Conservation (phyloP, 2,888 invertebrate genomes). For the Cremastobaeus sp. region DNA sequence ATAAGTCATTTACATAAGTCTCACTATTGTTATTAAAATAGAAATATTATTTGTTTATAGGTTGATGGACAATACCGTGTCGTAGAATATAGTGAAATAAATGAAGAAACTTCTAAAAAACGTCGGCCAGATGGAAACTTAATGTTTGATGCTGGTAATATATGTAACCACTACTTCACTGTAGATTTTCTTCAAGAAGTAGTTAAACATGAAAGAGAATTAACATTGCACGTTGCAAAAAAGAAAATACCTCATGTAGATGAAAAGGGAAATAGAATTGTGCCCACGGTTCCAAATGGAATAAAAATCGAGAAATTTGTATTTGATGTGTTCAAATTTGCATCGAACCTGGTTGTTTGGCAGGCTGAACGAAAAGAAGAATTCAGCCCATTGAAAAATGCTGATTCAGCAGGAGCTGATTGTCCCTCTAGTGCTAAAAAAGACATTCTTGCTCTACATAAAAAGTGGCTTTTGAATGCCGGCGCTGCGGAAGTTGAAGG, state of each 20-base stretch:
- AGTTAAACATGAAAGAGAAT: constrained; percentile 83
- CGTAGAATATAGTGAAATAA: constrained; percentile 98
- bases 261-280: constrained; percentile 83
- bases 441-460: constrained; percentile 88
- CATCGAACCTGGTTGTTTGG: constrained; percentile 94
- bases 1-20: no score
- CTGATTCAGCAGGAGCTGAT: constrained; percentile 91
- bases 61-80: constrained; percentile 87
- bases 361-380: constrained; percentile 95
- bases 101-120: constrained; percentile 90
- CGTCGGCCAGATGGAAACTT: constrained; percentile 88
- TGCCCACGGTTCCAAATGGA: constrained; percentile 92
- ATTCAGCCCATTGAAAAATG: constrained; percentile 98
- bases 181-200: constrained; percentile 89
- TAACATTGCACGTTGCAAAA: constrained; percentile 96
- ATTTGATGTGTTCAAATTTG: constrained; percentile 98
- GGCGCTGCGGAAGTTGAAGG: constrained; percentile 86
- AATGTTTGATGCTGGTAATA: constrained; percentile 96
- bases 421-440: constrained; percentile 92
- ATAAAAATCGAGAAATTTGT: constrained; percentile 99
- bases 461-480: constrained; percentile 87
- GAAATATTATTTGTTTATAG: no score
- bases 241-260: constrained; percentile 97
- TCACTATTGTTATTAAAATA: no score
- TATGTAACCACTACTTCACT: constrained; percentile 98